Conservation (phyloP, 1,140 invertebrate genomes). For the Chlorops oryzae region DNA sequence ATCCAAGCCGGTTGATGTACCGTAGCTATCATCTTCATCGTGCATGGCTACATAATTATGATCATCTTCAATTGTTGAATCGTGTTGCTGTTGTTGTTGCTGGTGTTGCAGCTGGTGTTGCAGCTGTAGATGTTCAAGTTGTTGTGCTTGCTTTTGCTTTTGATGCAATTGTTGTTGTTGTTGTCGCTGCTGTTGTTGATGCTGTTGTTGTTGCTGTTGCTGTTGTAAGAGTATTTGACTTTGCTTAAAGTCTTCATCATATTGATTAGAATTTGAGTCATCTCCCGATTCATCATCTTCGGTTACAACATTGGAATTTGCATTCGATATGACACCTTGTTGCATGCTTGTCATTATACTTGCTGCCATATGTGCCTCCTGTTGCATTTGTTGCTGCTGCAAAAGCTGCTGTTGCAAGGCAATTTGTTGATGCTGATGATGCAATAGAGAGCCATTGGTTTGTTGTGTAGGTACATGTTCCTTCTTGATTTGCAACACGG, state of each 20-base stretch:
- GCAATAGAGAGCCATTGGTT: conserved; percentile 10
- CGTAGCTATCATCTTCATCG: conserved; percentile 37
- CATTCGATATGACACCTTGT: background rate
- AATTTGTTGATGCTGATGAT: conserved; percentile 14
- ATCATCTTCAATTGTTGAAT: conserved; percentile 40
- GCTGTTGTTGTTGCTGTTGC: conserved; percentile 15
- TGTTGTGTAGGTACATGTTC: conserved; percentile 8
- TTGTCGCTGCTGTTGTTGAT: no score
- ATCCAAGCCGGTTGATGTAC: conserved; percentile 17
- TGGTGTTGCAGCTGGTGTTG: conserved; percentile 12
- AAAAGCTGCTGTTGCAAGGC: conserved; percentile 2
- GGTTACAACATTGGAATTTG: conserved; percentile 8
- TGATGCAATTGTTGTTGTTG: conserved; percentile 30
- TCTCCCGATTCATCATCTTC: conserved; percentile 11
- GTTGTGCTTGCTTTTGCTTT: conserved; percentile 1
- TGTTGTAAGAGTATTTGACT: background rate
- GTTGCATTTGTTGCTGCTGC: conserved; percentile 2
- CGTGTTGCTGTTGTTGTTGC: conserved; percentile 31
- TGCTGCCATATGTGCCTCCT: conserved; percentile 5
- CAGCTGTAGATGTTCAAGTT: conserved; percentile 14
- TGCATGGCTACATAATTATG: conserved; percentile 41
- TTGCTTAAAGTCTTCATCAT: conserved; percentile 1
- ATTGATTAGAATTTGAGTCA: conserved; percentile 11
- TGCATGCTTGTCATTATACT: background rate
- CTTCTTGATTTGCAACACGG: no score